Evolutionary conservation across 2,113 vertebrate genomes (phyloP).

Genomic region (Peucedramus taeniatus): DNA sequence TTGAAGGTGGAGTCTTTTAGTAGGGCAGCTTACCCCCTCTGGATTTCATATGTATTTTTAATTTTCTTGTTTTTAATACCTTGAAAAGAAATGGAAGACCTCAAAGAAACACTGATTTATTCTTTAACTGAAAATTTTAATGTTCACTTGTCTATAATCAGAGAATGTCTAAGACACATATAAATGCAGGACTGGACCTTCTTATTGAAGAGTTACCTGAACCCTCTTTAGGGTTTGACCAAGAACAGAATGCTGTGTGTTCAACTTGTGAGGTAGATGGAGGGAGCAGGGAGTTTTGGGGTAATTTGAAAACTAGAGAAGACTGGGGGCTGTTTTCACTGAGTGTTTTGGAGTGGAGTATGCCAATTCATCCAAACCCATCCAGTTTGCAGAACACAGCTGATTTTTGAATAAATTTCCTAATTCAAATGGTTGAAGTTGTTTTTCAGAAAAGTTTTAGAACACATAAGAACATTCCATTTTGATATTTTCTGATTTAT

Average conservation of each 20-base stretch:
- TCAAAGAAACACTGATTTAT: neutral
- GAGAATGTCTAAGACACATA: neutral
- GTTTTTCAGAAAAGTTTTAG: neutral
- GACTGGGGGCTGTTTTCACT: neutral
- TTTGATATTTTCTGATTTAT: neutral
- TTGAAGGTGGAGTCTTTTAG: neutral
- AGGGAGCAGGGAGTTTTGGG: neutral
- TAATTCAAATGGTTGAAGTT: neutral
- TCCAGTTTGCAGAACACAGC: neutral
- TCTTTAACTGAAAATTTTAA: neutral
- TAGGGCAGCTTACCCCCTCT: neutral
- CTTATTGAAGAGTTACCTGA: neutral
- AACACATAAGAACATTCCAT: neutral
- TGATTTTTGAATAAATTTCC: neutral
- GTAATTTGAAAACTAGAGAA: neutral
- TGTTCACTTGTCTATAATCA: neutral
- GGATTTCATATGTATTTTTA: neutral
- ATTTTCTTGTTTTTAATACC: neutral
- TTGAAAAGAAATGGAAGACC: neutral
- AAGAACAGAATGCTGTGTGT: neutral
- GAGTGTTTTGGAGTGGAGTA: neutral
- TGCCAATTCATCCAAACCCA: neutral
- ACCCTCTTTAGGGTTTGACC: neutral
- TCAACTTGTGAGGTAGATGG: neutral
- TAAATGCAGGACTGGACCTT: neutral